These are phyloP conservation scores for Orientallactaga sibirica DNA, from an alignment of 2,797 vertebrate species.

Conservation along the genomic window DNA sequence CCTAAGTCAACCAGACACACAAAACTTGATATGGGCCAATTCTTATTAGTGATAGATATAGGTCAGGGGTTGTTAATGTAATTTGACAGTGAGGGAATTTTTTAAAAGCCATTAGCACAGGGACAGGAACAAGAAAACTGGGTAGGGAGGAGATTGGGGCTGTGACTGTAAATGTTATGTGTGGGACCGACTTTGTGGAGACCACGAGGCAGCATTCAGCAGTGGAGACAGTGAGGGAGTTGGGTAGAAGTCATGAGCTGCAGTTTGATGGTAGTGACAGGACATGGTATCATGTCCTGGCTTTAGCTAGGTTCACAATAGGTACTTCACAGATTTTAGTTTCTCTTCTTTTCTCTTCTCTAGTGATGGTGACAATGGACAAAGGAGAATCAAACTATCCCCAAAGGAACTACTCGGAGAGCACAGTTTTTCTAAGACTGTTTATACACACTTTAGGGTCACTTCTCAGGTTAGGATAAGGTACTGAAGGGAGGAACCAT, in stretches of 20 bases:
- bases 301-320: neutral
- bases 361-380: neutral
- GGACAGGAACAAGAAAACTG: neutral
- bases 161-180: neutral
- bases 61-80: neutral
- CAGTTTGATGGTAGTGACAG: neutral
- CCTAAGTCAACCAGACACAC: neutral
- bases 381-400: neutral
- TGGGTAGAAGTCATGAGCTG: neutral
- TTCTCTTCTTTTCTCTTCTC: constrained; percentile 2
- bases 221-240: neutral
- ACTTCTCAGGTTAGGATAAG: neutral
- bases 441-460: neutral
- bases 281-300: neutral
- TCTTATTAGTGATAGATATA: neutral
- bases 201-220: neutral
- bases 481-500: neutral
- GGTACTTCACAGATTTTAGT: neutral
- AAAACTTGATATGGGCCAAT: neutral
- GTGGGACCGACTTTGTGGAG: neutral
- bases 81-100: neutral
- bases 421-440: neutral
- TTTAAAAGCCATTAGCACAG: neutral
- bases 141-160: neutral
- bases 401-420: neutral